phyloP scores from a whole-genome alignment of 2,888 invertebrate genomes.

The Metellina segmentata region DNA sequence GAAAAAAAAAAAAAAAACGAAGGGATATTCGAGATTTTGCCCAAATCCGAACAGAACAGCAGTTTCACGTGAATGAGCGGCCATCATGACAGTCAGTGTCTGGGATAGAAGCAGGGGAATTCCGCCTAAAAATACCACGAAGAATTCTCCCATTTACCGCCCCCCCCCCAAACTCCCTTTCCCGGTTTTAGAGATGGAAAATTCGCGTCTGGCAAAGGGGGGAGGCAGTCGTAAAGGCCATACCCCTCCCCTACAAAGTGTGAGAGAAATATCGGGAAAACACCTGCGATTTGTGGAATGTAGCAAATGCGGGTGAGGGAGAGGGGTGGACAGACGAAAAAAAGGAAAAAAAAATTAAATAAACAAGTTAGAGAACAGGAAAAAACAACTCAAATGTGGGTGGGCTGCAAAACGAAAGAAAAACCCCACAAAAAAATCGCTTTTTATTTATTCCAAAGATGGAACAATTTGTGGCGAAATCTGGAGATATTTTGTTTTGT shows the following conservation, averaged over 20 bases:
- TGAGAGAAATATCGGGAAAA: conserved; percentile 74
- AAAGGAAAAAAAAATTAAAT: conserved; percentile 43
- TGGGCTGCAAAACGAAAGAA: conserved; percentile 6
- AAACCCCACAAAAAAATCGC: conserved; percentile 36
- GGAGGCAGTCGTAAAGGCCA: conserved; percentile 60
- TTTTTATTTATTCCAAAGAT: conserved; percentile 74
- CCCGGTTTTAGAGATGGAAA: conserved; percentile 65
- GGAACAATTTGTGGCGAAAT: conserved; percentile 75
- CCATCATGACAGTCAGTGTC: conserved; percentile 62
- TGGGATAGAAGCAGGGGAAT: background rate
- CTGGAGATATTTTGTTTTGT: conserved; percentile 70
- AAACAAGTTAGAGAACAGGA: conserved; percentile 47
- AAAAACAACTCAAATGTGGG: conserved; percentile 13
- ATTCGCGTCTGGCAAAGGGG: conserved; percentile 42
- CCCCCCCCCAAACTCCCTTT: conserved; percentile 39
- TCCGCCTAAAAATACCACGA: background rate
- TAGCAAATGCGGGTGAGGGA: conserved; percentile 20
- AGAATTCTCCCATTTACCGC: background rate
- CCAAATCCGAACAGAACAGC: conserved; percentile 25
- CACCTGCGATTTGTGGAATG: conserved; percentile 75
- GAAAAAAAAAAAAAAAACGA: conserved; percentile 7
- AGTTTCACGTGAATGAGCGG: conserved; percentile 46
- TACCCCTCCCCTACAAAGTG: conserved; percentile 53
- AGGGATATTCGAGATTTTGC: conserved; percentile 25
- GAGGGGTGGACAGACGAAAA: conserved; percentile 1